A percentile compares a stretch with the other conserved stretches of the same genome.
Evolutionary conservation across 2,888 invertebrate species (phyloP).

Genomic region (Geotrupes spiniger): DNA sequence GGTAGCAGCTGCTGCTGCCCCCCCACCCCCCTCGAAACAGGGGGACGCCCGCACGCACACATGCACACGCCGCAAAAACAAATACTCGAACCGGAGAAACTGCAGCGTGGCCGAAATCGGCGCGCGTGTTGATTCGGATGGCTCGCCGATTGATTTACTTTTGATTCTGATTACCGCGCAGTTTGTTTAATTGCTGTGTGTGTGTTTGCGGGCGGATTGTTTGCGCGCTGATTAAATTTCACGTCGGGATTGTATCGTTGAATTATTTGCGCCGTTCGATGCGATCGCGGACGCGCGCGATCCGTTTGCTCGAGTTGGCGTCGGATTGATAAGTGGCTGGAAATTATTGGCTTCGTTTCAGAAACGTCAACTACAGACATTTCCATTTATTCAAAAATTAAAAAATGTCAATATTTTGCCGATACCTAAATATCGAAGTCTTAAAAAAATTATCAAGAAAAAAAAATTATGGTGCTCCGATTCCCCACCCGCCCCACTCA

Average conservation of each 20-base stretch:
- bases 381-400: too few relatives aligned
- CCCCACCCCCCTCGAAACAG: not conserved
- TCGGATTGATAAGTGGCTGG: too few relatives aligned
- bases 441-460: too few relatives aligned
- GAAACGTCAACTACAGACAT: too few relatives aligned
- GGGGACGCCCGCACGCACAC: not conserved
- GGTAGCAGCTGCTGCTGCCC: not conserved
- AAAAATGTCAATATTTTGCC: too few relatives aligned
- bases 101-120: conserved; percentile 4
- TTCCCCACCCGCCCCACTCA: too few relatives aligned
- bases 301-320: too few relatives aligned
- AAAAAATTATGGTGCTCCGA: too few relatives aligned
- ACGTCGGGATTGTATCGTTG: not conserved
- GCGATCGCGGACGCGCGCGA: not conserved
- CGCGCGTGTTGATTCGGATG: conserved; percentile 4
- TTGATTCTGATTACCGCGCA: conserved; percentile 19
- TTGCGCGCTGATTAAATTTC: conserved; percentile 3
- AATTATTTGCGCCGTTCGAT: not conserved
- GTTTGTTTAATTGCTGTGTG: conserved; percentile 12
- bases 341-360: too few relatives aligned
- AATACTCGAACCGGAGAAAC: not conserved
- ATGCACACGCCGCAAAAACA: not conserved
- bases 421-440: too few relatives aligned
- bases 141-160: conserved; percentile 16
- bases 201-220: conserved; percentile 4